Evolutionary conservation across 2,113 vertebrate genomes (phyloP).

Genomic region (Passer domesticus): DNA sequence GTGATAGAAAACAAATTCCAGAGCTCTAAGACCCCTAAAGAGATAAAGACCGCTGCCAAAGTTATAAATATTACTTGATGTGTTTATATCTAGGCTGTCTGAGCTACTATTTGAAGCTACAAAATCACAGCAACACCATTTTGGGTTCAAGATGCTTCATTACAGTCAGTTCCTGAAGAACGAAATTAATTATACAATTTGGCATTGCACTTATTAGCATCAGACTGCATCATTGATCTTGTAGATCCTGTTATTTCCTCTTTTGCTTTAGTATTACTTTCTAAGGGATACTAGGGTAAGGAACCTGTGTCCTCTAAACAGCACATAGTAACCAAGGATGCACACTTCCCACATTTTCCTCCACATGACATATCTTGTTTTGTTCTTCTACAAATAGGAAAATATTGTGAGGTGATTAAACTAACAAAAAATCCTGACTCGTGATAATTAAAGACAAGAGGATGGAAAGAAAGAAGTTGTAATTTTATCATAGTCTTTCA

Average conservation of each 20-base stretch:
- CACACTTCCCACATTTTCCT: neutral
- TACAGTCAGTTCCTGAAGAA: neutral
- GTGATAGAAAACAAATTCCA: constrained; percentile 28
- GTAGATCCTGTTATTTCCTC: neutral
- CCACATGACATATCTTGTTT: neutral
- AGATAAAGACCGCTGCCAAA: constrained; percentile 1
- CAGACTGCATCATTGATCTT: neutral
- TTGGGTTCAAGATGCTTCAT: neutral
- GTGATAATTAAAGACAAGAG: neutral
- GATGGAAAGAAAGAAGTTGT: neutral
- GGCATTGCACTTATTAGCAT: neutral
- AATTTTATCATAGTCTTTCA: neutral
- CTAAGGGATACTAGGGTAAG: neutral
- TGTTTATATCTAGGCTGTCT: neutral
- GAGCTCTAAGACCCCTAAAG: neutral
- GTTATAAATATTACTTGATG: constrained; percentile 9
- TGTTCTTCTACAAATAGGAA: neutral
- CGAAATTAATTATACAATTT: neutral
- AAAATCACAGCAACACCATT: neutral
- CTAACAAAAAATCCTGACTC: neutral
- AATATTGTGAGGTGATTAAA: neutral
- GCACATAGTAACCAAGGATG: neutral
- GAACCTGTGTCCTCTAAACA: neutral
- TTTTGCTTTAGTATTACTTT: neutral
- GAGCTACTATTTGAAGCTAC: neutral